phyloP scores from a whole-genome alignment of 2,113 vertebrate genomes.

The Pteruthius melanotis region DNA sequence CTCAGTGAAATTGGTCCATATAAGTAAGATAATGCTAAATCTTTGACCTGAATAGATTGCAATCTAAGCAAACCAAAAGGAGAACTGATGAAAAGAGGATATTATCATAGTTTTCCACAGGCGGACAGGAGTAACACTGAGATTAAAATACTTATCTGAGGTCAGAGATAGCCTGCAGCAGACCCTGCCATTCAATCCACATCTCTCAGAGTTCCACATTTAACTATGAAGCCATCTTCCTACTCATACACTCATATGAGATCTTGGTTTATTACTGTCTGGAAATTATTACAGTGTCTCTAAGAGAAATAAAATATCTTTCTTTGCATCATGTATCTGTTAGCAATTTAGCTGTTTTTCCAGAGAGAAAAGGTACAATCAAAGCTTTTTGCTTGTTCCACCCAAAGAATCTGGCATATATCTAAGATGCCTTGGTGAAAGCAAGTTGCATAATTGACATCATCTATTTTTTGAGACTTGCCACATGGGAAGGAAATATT shows the following conservation, averaged over 20 bases:
- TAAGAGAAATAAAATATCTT: not conserved
- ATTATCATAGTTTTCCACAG: not conserved
- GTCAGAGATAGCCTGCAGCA: not conserved
- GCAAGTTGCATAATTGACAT: not conserved
- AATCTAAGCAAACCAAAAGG: conserved; percentile 18
- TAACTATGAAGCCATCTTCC: not conserved
- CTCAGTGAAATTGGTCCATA: not conserved
- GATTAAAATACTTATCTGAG: not conserved
- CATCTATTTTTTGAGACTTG: conserved; percentile 11
- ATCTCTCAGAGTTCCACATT: not conserved
- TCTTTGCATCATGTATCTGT: not conserved
- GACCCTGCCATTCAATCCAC: not conserved
- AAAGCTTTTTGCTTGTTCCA: not conserved
- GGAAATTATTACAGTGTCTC: not conserved
- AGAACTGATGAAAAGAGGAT: conserved; percentile 16
- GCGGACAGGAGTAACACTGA: not conserved
- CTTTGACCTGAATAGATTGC: conserved; percentile 43
- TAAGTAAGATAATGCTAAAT: not conserved
- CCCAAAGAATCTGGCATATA: not conserved
- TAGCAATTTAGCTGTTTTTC: not conserved
- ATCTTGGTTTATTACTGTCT: not conserved
- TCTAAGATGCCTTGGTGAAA: not conserved
- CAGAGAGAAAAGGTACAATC: not conserved
- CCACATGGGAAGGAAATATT: not conserved
- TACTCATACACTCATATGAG: not conserved